Conservation (phyloP, 2,113 vertebrate species). For the Archilochus colubris region DNA sequence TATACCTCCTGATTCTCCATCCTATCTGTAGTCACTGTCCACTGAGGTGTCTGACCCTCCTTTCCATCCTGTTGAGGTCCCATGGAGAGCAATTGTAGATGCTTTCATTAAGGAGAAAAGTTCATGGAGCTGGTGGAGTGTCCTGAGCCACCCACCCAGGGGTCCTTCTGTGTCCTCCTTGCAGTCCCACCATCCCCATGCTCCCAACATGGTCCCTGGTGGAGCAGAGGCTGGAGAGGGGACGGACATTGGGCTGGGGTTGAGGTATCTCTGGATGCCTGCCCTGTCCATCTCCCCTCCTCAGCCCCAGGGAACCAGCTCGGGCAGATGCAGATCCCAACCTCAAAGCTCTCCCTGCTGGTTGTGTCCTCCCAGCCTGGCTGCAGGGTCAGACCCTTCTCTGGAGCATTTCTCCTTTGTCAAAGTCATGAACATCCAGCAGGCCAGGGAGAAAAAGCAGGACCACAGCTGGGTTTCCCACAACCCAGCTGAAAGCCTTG, state of each 20-base stretch:
- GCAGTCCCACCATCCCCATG: rapidly evolving
- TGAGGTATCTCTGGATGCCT: background rate
- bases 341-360: background rate
- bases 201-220: rapidly evolving
- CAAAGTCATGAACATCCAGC: background rate
- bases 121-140: rapidly evolving
- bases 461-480: background rate
- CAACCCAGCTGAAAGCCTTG: background rate
- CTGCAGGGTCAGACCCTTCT: background rate
- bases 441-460: background rate
- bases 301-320: rapidly evolving
- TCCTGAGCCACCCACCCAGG: background rate
- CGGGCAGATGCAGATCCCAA: background rate
- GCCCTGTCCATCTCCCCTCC: background rate
- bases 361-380: background rate
- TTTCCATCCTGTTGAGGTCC: background rate
- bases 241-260: rapidly evolving
- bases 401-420: background rate
- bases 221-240: background rate
- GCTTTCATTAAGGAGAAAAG: background rate
- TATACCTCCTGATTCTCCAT: background rate
- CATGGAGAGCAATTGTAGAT: background rate
- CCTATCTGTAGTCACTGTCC: background rate
- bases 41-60: background rate
- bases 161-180: background rate